Evolutionary conservation across 2,113 vertebrate genomes (phyloP), one percentile per base, ranked within the genome.

Genomic region (Phaetusa simplex): DNA sequence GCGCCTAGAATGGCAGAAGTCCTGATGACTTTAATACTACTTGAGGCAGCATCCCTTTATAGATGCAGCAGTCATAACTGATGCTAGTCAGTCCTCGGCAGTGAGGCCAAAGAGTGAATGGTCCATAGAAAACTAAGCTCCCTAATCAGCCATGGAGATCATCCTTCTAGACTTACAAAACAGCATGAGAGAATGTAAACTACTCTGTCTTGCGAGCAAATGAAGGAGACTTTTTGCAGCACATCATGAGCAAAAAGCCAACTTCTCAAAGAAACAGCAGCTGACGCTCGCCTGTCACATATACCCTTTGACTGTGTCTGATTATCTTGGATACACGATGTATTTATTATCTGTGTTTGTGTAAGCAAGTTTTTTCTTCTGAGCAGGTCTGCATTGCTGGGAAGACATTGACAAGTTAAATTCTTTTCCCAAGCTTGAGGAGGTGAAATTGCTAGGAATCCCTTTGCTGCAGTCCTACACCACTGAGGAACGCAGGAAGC

Each of bases 321-420:
- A 42, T 73, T 50, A 24, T 91, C 73, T 91, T 58, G 81, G 85
- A 55, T 88, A 72, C 65, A 4, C 2, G 45, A 52, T 52, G n/a
- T 91, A 21, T 77, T 91, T 91, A 20, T 77, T 91, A 43, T 34
- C 20, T 83, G 56, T 72, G 78, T 86, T 95, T 92, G 67, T 91
- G 96, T 95, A 96, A 97, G 87, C 27, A 56, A 26, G 64, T 47
- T 86, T 74, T 96, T 97, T 97, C 55, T 96, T 85, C 87, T 40
- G 80, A 98, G 91, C 98, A 99, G 99, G 99, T 97, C 98, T 99
- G 61, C 98, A 98, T 56, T 97, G 97, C 82, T 99, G 99, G 99
- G 98, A 99, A 94, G 99, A 99, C 96, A 99, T 99, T 64, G 99
- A 99, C 96, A 99, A 99, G 95, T 97, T 99, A 81, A 99, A 99